These are phyloP conservation scores for Gambusia holbrooki DNA, from an alignment of 2,113 vertebrate species.

Conservation along the genomic window DNA sequence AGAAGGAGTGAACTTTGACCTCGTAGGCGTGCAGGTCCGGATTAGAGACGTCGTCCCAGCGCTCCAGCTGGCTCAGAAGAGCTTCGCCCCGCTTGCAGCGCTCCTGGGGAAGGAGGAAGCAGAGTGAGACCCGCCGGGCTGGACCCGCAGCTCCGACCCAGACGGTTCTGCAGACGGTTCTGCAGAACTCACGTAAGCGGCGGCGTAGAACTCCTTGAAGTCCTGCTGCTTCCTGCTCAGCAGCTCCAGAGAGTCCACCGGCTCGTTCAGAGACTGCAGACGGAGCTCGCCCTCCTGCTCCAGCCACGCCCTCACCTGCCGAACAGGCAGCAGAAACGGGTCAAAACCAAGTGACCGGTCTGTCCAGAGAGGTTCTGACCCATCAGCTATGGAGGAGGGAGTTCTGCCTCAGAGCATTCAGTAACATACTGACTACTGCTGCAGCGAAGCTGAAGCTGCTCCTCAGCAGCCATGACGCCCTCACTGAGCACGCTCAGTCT, in stretches of 20 bases:
- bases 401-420: too few relatives aligned
- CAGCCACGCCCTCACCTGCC: constrained; percentile 61
- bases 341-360: too few relatives aligned
- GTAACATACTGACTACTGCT: too few relatives aligned
- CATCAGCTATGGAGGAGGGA: too few relatives aligned
- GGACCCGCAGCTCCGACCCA: not conserved
- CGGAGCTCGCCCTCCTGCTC: constrained; percentile 38
- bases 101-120: constrained; percentile 24
- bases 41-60: constrained; percentile 19
- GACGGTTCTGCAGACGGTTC: not conserved
- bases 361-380: too few relatives aligned
- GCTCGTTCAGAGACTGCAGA: constrained; percentile 38
- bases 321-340: not conserved
- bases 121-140: not conserved
- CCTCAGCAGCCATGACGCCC: not conserved
- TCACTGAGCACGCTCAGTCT: constrained; percentile 32
- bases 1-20: constrained; percentile 54
- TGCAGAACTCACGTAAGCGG: constrained; percentile 31
- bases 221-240: constrained; percentile 47
- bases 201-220: constrained; percentile 50
- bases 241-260: constrained; percentile 54
- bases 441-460: too few relatives aligned
- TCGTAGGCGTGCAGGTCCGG: constrained; percentile 38
- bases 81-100: constrained; percentile 29
- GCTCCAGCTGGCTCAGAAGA: constrained; percentile 44